Evolutionary conservation across 2,113 vertebrate genomes (phyloP), one percentile per base, ranked within the genome.

Genomic region (Phaethon lepturus): DNA sequence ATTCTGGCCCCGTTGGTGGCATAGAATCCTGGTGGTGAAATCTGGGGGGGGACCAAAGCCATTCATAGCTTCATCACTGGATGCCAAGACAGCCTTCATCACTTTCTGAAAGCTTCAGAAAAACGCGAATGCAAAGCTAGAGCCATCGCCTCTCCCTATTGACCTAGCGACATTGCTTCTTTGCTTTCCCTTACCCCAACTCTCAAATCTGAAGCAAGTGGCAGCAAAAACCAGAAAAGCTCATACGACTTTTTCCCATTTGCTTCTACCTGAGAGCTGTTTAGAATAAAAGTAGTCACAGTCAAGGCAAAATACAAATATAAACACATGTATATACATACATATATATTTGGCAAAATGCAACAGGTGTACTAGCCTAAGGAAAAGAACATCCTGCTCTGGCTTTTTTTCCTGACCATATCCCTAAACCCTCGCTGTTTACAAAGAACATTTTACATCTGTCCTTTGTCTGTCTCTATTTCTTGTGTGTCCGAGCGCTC

Each of bases 21-120:
- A 0, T n/a, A 76, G 23, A 31, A 69, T 23, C 10, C 22, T 2
- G 4, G 19, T 64, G 79, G 35, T 83, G 77, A 82, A 77, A 95
- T 67, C 88, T 58, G 40, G 35, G n/a, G 81, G 81, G 59, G 79
- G 71, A 82, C 85, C 92, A 85, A 69, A 96, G 87, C 47, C 84
- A 38, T 86, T 94, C 77, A 58, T 86, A 96, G 49, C 49, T 93
- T 94, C 86, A 42, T 60, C 28, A 10, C 25, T 45, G 66, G 62
- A 73, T 85, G 87, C 75, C 91, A 91, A 29, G 8, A 60, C 84
- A 93, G 93, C 52, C 10, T 83, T 87, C 78, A 90, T 71, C 78
- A 91, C 91, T 93, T 96, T 92, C 90, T 95, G 93, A 96, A 97
- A 97, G 95, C 96, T 93, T 73, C 94, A 94, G 84, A 93, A 97